Evolutionary conservation across 1,140 invertebrate species (phyloP).

Genomic region (Cylas formicarius): DNA sequence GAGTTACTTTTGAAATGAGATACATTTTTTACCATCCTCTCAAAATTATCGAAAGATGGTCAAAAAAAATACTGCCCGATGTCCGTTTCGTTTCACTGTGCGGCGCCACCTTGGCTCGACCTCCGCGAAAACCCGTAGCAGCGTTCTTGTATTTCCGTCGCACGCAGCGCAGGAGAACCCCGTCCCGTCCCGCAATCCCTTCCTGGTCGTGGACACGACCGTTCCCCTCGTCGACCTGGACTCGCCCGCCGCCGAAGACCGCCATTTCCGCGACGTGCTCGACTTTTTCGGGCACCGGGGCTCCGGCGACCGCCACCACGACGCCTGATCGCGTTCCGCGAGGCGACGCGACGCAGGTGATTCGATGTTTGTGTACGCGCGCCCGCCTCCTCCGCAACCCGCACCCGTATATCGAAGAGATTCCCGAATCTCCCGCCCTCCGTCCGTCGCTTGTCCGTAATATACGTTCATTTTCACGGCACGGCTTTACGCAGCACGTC

Average conservation of each 20-base stretch:
- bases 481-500: too few relatives aligned
- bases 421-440: too few relatives aligned
- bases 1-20: too few relatives aligned
- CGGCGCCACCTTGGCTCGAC: too few relatives aligned
- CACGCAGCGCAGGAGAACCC: slow-evolving; percentile 53
- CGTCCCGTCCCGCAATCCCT: slow-evolving; percentile 46
- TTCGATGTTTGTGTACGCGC: background rate
- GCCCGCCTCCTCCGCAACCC: background rate
- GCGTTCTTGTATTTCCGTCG: slow-evolving; percentile 43
- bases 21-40: too few relatives aligned
- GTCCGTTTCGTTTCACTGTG: too few relatives aligned
- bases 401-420: too few relatives aligned
- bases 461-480: too few relatives aligned
- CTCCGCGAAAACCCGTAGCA: too few relatives aligned
- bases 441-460: too few relatives aligned
- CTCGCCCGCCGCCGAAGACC: slow-evolving; percentile 20
- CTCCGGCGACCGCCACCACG: background rate
- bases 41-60: too few relatives aligned
- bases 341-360: background rate
- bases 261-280: slow-evolving; percentile 33
- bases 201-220: slow-evolving; percentile 46
- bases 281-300: slow-evolving; percentile 34
- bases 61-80: too few relatives aligned
- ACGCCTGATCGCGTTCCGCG: background rate
- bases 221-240: slow-evolving; percentile 36